These are phyloP conservation scores for Hofmannophila pseudospretella DNA, from an alignment of 2,888 invertebrate genomes.

Conservation along the genomic window DNA sequence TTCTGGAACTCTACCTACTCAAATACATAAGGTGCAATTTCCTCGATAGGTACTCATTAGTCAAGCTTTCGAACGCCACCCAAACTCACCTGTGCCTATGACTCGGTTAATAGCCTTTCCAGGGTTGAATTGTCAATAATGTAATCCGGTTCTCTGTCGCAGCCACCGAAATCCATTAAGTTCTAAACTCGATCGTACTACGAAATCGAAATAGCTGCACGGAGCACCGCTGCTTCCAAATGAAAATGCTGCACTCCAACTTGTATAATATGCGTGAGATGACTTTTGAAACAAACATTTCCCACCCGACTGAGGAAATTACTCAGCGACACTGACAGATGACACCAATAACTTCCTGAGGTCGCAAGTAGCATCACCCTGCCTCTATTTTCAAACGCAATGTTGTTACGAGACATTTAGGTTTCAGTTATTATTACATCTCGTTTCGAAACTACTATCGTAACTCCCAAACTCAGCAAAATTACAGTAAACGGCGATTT, in stretches of 20 bases:
- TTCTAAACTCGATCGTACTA: slow-evolving; percentile 1
- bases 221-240: slow-evolving; percentile 11
- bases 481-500: too few species aligned
- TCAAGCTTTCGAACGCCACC: slow-evolving; percentile 7
- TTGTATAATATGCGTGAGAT: slow-evolving; percentile 47
- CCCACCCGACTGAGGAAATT: slow-evolving; percentile 56
- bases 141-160: slow-evolving; percentile 15
- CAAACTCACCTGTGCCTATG: slow-evolving; percentile 24
- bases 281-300: slow-evolving; percentile 62
- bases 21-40: too few species aligned
- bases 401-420: slow-evolving; percentile 26
- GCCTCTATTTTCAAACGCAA: slow-evolving; percentile 41
- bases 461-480: too few species aligned
- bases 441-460: too few species aligned
- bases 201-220: slow-evolving; percentile 15
- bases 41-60: slow-evolving; percentile 17
- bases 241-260: slow-evolving; percentile 27
- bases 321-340: slow-evolving; percentile 67
- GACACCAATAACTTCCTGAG: slow-evolving; percentile 60
- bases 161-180: slow-evolving; percentile 10
- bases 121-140: slow-evolving; percentile 19
- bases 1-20: too few species aligned
- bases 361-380: slow-evolving; percentile 47
- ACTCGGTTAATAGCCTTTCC: slow-evolving; percentile 23
- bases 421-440: too few species aligned